These are phyloP conservation scores for Cryptoprocta ferox DNA, from an alignment of 2,797 vertebrate genomes.

Conservation along the genomic window DNA sequence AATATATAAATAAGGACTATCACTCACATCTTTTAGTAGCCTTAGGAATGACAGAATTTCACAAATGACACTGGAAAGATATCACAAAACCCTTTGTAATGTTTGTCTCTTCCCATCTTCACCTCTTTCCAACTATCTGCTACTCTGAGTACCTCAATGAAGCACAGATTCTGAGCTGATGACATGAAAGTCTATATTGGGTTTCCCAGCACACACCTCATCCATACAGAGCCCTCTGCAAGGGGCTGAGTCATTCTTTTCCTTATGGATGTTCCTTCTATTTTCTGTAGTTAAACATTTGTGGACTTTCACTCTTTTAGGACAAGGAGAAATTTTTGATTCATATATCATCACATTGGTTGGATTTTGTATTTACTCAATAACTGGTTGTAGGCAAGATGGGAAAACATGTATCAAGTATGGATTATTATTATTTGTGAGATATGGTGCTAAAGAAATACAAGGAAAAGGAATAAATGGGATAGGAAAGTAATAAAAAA, in stretches of 20 bases:
- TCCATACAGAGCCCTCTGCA: background rate
- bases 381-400: background rate
- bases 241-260: background rate
- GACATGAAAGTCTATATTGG: background rate
- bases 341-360: background rate
- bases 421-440: background rate
- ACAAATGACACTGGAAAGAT: background rate
- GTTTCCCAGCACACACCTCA: background rate
- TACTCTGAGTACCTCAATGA: accelerated
- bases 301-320: background rate
- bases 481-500: background rate
- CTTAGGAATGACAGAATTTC: background rate
- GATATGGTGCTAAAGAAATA: background rate
- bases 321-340: background rate
- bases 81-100: background rate
- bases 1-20: background rate
- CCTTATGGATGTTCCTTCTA: background rate
- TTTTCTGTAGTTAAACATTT: slow-evolving; percentile 18
- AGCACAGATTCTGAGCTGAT: background rate
- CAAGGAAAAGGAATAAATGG: background rate
- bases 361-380: background rate
- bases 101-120: background rate
- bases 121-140: background rate
- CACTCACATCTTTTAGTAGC: background rate
- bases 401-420: background rate